Evolutionary conservation across 2,888 invertebrate species (phyloP).

Genomic region (Allygus modestus): DNA sequence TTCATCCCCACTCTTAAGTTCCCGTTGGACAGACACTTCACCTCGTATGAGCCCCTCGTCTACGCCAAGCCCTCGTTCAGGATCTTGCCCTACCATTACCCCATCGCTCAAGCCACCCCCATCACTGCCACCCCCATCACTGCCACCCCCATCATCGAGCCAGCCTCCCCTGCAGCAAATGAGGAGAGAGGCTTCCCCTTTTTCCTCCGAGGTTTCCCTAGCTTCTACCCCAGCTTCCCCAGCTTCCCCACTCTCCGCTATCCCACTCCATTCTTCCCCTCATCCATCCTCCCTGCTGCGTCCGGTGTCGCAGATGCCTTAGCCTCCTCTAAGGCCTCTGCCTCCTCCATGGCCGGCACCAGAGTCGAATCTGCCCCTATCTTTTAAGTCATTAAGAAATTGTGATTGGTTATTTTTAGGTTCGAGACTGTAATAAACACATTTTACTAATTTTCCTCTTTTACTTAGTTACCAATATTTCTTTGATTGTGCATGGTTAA

Average conservation of each 20-base stretch:
- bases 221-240: constrained; percentile 62
- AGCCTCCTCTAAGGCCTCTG: background rate
- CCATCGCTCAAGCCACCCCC: background rate
- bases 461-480: too few relatives aligned
- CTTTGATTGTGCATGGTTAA: too few relatives aligned
- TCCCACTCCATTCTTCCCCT: background rate
- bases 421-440: background rate
- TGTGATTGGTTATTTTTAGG: background rate
- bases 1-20: constrained; percentile 45
- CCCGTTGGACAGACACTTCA: constrained; percentile 37
- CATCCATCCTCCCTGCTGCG: background rate
- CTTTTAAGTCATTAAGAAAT: background rate
- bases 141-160: background rate
- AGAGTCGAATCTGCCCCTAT: background rate
- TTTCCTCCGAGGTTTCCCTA: constrained; percentile 63
- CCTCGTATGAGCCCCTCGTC: constrained; percentile 43
- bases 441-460: background rate
- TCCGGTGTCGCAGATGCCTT: background rate
- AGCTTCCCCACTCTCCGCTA: constrained; percentile 60
- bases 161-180: constrained; percentile 66
- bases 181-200: constrained; percentile 65
- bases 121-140: constrained; percentile 40
- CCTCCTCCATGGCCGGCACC: background rate
- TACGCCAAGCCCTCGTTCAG: constrained; percentile 32
- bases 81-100: constrained; percentile 11